Evolutionary conservation across 1,140 invertebrate species (phyloP).

Genomic region (Anagrus nilaparvatae): DNA sequence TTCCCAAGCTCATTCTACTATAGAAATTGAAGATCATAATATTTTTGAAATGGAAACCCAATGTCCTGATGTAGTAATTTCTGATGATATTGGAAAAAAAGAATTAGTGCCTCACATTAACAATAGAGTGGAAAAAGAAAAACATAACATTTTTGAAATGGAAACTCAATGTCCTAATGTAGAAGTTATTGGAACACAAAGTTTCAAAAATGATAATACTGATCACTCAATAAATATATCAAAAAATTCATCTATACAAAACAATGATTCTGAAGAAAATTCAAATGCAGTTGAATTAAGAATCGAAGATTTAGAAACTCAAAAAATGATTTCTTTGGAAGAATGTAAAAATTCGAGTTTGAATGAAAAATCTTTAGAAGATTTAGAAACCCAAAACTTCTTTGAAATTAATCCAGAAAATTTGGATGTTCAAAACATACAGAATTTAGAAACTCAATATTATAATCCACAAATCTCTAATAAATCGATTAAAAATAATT

Average conservation of each 20-base stretch:
- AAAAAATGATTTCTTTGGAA: slow-evolving; percentile 1
- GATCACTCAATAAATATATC: not conserved
- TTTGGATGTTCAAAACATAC: no score
- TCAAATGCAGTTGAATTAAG: slow-evolving; percentile 2
- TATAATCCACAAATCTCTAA: no score
- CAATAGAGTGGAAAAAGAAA: not conserved
- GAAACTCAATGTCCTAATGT: slow-evolving; percentile 13
- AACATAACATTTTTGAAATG: slow-evolving; percentile 11
- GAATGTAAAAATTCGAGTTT: not conserved
- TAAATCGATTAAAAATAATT: no score
- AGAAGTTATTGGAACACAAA: slow-evolving; percentile 8
- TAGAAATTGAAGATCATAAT: not conserved
- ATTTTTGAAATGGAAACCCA: not conserved
- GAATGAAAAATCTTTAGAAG: not conserved
- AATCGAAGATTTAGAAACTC: not conserved
- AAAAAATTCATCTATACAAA: not conserved
- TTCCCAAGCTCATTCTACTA: no score
- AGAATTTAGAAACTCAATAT: no score
- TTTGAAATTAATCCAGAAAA: no score
- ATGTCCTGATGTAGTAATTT: not conserved
- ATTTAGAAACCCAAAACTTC: slow-evolving; percentile 2
- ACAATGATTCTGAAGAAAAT: not conserved
- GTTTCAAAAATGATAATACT: not conserved
- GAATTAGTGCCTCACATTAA: no score
- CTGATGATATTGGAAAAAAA: not conserved